These are phyloP conservation scores for Lasioglossum leucozonium DNA, from an alignment of 2,888 invertebrate species.

Conservation along the genomic window DNA sequence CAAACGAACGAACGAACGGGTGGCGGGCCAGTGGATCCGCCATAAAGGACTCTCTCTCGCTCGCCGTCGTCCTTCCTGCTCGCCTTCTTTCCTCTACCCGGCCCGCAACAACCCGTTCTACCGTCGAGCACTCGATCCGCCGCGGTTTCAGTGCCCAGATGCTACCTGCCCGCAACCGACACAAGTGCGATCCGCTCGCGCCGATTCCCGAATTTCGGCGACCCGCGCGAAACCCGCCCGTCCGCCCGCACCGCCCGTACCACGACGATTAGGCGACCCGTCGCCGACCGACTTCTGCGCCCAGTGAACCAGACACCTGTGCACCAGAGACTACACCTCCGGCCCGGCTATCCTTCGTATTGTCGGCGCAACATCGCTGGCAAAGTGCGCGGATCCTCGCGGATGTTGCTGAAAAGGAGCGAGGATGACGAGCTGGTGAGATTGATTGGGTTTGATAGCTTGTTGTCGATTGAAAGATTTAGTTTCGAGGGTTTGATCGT, in stretches of 20 bases:
- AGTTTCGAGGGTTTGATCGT: background rate
- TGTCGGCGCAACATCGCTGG: background rate
- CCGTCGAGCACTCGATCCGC: constrained; percentile 65
- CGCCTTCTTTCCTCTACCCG: constrained; percentile 66
- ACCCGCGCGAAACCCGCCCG: background rate
- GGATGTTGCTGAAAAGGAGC: background rate
- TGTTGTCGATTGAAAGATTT: background rate
- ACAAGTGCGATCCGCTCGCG: constrained; percentile 69
- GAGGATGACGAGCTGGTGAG: background rate
- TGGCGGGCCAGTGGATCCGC: constrained; percentile 48
- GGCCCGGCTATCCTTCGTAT: background rate
- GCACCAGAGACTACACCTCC: background rate
- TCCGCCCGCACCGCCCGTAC: background rate
- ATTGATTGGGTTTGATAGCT: background rate
- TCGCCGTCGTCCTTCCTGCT: constrained; percentile 60
- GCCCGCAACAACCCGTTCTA: constrained; percentile 68
- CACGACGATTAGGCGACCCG: background rate
- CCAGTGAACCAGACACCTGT: background rate
- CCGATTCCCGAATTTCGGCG: constrained; percentile 50
- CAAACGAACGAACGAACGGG: constrained; percentile 22
- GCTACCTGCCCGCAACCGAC: constrained; percentile 71
- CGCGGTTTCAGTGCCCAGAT: constrained; percentile 71
- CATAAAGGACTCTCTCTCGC: constrained; percentile 68
- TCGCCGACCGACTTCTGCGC: background rate
- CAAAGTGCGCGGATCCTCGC: background rate